Conservation (phyloP, 1,140 invertebrate genomes). For the Drosophila busckii region DNA sequence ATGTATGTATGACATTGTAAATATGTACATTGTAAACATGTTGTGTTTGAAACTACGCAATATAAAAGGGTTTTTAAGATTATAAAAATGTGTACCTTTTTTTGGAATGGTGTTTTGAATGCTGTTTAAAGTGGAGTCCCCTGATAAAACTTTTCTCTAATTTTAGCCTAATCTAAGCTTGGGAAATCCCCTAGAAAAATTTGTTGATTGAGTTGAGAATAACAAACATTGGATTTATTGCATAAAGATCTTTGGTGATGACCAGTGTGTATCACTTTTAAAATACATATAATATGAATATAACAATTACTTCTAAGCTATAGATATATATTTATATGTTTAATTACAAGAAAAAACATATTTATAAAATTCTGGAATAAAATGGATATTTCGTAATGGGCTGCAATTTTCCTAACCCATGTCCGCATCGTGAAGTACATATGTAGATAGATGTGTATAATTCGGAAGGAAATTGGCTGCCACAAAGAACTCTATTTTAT, state of each 20-base stretch:
- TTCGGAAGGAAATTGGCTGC: slow-evolving; percentile 28
- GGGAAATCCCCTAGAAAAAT: too few species aligned
- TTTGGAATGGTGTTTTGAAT: too few species aligned
- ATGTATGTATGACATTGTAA: background rate
- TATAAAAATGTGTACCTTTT: too few species aligned
- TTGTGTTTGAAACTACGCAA: too few species aligned
- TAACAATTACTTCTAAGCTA: slow-evolving; percentile 24
- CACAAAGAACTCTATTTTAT: slow-evolving; percentile 16
- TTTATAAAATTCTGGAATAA: slow-evolving; percentile 4
- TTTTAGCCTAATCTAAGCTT: too few species aligned
- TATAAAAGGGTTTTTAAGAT: background rate
- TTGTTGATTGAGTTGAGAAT: background rate
- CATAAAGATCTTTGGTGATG: slow-evolving; percentile 16
- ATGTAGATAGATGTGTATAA: slow-evolving; percentile 16
- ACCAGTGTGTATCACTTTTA: slow-evolving; percentile 14
- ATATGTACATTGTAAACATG: background rate
- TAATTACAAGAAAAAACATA: slow-evolving; percentile 11
- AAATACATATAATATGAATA: slow-evolving; percentile 21
- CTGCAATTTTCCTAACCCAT: slow-evolving; percentile 13
- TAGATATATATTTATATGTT: background rate
- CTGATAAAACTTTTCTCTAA: too few species aligned
- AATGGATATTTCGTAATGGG: slow-evolving; percentile 11
- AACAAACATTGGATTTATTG: slow-evolving; percentile 30
- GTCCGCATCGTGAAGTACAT: slow-evolving; percentile 12
- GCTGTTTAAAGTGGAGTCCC: too few species aligned